Evolutionary conservation across 2,888 invertebrate species (phyloP), one percentile per base, ranked within the genome.

Genomic region (Heterodera filipjevi): DNA sequence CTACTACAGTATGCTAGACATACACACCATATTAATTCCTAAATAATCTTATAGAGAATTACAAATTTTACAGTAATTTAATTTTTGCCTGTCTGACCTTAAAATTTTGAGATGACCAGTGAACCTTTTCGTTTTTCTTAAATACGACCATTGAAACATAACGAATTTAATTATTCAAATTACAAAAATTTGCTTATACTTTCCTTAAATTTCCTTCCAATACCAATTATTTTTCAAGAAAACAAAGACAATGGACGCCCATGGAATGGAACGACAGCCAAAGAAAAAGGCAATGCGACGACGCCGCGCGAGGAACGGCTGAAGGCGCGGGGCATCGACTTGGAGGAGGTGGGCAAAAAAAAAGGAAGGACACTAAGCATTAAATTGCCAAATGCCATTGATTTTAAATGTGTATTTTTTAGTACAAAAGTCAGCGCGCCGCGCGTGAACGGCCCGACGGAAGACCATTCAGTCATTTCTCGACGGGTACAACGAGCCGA

Each of bases 251-350:
- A 2, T 27, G 53, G 33, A 66, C 1, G 35, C 30, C 46, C 39
- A 72, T 27, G 27, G 39, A 53, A 71, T 71, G 3, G 49, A 70
- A 19, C 22, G 19, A 53, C 27, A 39, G 68, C 49, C 71, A 27
- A 87, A 85, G 78, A 87, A 87, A 79, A 88, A 88, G 77, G 81
- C 80, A 32, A 82, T 84, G 64, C 80, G 88, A 27, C 81, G 80
- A 46, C 71, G 78, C 68, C 78, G 81, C 70, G 83, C 84, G 46
- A 83, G 44, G 82, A 86, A 59, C 81, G 83, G 32, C 84, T 86
- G 71, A 76, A 46, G 12, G 30, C 66, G 16, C 81, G 80, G 27
- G 85, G 86, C 32, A 19, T 86, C 27, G 81, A 89, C 81, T 81
- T 86, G 12, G 84, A 82, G 19, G 81, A 83, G 76, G 84, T 83